Evolutionary conservation across 1,140 invertebrate genomes (phyloP), one percentile per base, ranked within the genome.

Genomic region (Pantala flavescens): DNA sequence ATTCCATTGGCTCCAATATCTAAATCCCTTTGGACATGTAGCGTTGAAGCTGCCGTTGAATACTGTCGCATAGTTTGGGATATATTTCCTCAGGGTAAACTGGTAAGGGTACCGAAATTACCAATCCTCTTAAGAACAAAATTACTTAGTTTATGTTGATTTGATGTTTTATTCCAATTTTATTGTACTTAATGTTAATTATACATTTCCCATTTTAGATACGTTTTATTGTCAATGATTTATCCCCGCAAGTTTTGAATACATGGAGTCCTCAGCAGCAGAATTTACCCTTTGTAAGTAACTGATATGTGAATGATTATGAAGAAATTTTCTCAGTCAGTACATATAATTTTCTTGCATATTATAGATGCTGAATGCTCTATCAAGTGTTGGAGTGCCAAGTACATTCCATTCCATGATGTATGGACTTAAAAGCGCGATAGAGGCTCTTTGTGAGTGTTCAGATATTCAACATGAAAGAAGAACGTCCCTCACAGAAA

Each of bases 1-100:
- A 93, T 93, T 80, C 90, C 90, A 19, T 82, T 92, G 16, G 86
- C 90, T 9, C 91, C 93, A 0, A 90, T 97, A 75, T 89, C 87
- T 70, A 98, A 98, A 83, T 93, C 94, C 11, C 80, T 98, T 71
- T 98, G 96, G 96, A 98, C 96, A 0, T 96, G 92, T 79, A 92
- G 91, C 79, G 92, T 98, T 0, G 97, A 99, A 86, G 91, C 94
- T 7, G 90, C 95, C 3, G 87, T 97, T 72, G 97, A 98, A 84
- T 98, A 98, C 81, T 96, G 95, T 80, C 87, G 96, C 24, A 96
- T 98, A 78, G 94, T 97, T 10, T 98, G 95, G 93, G 97, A 99
- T 84, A 86, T 98, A 24, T 98, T 96, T 85, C 94, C 95, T 0
- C 84, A 87, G 55, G 90, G 90, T 75, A 95, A 95, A 88, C 84